phyloP scores from a whole-genome alignment of 2,113 vertebrate species.

The Varanus komodoensis region DNA sequence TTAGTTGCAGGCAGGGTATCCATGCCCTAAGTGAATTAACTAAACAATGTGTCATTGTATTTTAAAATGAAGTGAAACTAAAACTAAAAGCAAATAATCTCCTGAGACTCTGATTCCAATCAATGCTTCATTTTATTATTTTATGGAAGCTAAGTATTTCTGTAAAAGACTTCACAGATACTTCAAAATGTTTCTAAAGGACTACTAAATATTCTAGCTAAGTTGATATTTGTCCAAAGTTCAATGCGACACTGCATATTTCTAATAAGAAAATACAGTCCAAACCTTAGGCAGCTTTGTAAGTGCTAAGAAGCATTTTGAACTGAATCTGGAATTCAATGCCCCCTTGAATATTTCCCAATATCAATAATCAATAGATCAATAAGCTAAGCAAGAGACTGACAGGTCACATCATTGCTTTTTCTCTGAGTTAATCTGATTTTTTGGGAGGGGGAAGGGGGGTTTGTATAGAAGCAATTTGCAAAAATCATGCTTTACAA shows the following conservation, averaged over 20 bases:
- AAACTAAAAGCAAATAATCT: neutral
- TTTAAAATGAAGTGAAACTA: neutral
- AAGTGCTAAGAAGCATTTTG: neutral
- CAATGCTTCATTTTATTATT: slow-evolving; percentile 1
- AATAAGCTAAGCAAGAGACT: neutral
- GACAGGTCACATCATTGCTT: neutral
- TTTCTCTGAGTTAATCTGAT: neutral
- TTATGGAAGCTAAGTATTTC: slow-evolving; percentile 21
- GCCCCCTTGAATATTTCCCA: neutral
- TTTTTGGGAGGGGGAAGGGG: too few relatives aligned
- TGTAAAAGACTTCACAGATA: neutral
- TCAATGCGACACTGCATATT: neutral
- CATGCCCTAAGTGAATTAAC: neutral
- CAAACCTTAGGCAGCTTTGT: neutral
- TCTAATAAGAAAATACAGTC: neutral
- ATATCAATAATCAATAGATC: neutral
- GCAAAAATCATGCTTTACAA: neutral
- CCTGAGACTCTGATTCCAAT: neutral
- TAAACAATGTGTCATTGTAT: neutral
- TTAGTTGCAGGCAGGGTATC: neutral
- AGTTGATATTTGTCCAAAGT: neutral
- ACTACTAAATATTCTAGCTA: neutral
- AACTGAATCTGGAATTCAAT: neutral
- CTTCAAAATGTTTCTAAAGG: neutral
- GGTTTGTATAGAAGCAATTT: neutral